Percentiles rank a stretch among this genome's conserved stretches.
These are phyloP conservation scores for Rhabditoides inermis DNA, from an alignment of 2,888 invertebrate species.

Conservation along the genomic window DNA sequence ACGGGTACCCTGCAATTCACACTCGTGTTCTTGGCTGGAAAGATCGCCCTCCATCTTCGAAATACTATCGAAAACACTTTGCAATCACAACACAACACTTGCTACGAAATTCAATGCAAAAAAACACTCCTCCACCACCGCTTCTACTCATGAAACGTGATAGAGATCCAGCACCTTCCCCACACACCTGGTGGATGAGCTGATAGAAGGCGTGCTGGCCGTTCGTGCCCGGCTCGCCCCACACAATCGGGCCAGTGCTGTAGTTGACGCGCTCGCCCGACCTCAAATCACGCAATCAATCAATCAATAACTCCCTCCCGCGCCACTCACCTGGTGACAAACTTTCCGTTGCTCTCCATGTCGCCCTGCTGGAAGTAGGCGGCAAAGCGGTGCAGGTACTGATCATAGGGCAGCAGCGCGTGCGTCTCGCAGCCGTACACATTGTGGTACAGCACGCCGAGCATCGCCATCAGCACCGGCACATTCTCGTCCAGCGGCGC, in stretches of 20 bases:
- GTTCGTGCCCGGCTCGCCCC: constrained; percentile 98
- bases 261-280: constrained; percentile 56
- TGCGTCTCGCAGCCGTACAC: constrained; percentile 91
- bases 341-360: constrained; percentile 96
- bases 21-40: not conserved
- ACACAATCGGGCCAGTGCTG: constrained; percentile 71
- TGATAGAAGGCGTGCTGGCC: constrained; percentile 99
- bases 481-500: constrained; percentile 86
- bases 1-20: constrained; percentile 60
- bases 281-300: constrained; percentile 12
- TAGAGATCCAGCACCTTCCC: no score
- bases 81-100: not conserved
- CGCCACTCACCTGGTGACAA: constrained; percentile 55
- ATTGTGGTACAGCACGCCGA: constrained; percentile 83
- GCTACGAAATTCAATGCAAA: not conserved
- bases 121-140: no score
- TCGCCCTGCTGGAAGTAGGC: constrained; percentile 88
- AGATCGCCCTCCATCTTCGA: not conserved
- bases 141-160: not conserved
- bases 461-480: constrained; percentile 80
- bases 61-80: constrained; percentile 9
- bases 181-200: constrained; percentile 83
- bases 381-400: constrained; percentile 90
- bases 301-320: not conserved
- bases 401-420: constrained; percentile 91